These are phyloP conservation scores for Leptinotarsa rubiginosa DNA, from an alignment of 2,888 invertebrate genomes.

Conservation along the genomic window DNA sequence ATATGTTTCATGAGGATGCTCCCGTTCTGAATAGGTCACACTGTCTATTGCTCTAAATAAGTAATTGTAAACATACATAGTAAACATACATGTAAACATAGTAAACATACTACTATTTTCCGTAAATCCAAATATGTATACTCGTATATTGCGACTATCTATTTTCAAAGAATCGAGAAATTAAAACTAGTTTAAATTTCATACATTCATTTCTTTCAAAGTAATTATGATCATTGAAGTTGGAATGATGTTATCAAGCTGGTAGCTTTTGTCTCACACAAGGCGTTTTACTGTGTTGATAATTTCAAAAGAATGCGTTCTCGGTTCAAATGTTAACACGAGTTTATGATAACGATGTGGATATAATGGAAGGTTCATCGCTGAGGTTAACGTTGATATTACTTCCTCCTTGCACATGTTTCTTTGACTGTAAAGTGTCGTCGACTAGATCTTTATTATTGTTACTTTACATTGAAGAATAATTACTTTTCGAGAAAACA, in stretches of 20 bases:
- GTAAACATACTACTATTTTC: too few species aligned
- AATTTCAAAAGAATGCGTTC: not conserved
- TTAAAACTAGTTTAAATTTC: too few species aligned
- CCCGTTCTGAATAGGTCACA: too few species aligned
- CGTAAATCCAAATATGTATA: too few species aligned
- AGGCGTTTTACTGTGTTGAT: not conserved
- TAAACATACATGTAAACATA: too few species aligned
- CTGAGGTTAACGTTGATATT: slow-evolving; percentile 8
- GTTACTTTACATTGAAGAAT: not conserved
- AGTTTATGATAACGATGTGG: not conserved
- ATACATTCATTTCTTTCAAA: too few species aligned
- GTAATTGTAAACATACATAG: too few species aligned
- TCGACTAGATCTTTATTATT: not conserved
- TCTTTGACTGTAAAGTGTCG: not conserved
- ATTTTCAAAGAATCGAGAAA: too few species aligned
- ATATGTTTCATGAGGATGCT: too few species aligned
- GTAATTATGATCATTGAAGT: not conserved
- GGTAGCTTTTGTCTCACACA: not conserved
- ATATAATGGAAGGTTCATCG: slow-evolving; percentile 6
- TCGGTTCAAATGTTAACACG: slow-evolving; percentile 15
- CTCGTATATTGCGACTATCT: too few species aligned
- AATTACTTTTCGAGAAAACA: not conserved
- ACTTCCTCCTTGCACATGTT: slow-evolving; percentile 10
- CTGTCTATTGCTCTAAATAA: too few species aligned
- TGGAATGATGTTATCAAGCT: not conserved